Evolutionary conservation across 2,113 vertebrate genomes (phyloP), one percentile per base, ranked within the genome.

Genomic region (Sorex fumeus): DNA sequence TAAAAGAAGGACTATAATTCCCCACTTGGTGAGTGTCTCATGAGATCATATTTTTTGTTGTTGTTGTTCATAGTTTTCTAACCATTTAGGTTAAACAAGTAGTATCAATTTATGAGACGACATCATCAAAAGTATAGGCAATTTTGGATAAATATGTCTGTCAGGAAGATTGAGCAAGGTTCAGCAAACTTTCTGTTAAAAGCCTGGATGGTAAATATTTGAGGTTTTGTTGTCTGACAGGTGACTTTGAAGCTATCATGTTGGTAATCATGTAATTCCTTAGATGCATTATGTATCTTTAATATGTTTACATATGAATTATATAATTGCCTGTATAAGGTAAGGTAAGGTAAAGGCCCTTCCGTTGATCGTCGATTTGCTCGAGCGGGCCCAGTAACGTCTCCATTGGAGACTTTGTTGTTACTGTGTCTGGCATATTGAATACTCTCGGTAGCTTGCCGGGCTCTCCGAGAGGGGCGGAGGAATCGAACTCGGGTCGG

Each of bases 151-250:
- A 83, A 43, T 43, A 53, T 3, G 13, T 92, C 77, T 15, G 57
- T 53, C 6, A 71, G 23, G 36, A 78, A n/a, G 23, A 9, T 87
- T 5, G 30, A 32, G 43, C 3, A 64, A 19, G 30, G 34, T 8
- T 47, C 36, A 87, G 40, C 28, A 69, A 86, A 89, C 25, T 90
- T 64, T 82, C 9, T 88, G 23, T 85, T 32, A 50, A 82, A 64
- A 36, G 18, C 25, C 32, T 32, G 25, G 43, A 34, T 13, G 43
- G 50, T 72, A 89, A 40, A 89, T 85, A 72, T n/a, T 83, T 83
- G 40, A 78, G 66, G 11, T 2, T 77, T 71, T 77, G 27, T 9
- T 64, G 72, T 8, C n/a, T 36, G 77, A 64, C 53, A 87, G 5
- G 27, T 10, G 87, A 60, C 50, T 57, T 70, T 40, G 25, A 87